These are phyloP conservation scores for Lasioglossum morio DNA, from an alignment of 2,888 invertebrate genomes.

Conservation along the genomic window DNA sequence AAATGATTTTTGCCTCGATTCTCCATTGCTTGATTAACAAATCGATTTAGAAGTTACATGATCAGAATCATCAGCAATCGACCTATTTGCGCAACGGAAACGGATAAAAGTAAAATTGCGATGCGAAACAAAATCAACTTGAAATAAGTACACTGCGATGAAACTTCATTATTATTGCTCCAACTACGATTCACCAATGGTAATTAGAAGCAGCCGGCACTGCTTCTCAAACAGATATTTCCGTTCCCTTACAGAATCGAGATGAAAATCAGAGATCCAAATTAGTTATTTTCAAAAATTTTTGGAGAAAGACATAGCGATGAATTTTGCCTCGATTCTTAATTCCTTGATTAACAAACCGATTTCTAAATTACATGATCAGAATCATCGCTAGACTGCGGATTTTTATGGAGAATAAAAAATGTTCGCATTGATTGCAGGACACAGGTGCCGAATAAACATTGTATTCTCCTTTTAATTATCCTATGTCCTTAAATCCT, in stretches of 20 bases:
- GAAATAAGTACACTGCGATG: not conserved
- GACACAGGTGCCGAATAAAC: too few species aligned
- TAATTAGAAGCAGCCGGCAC: slow-evolving; percentile 53
- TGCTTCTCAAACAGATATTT: slow-evolving; percentile 25
- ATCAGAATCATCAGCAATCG: not conserved
- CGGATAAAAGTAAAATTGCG: not conserved
- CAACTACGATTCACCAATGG: slow-evolving; percentile 13
- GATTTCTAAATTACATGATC: not conserved
- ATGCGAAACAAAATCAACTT: not conserved
- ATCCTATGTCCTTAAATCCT: too few species aligned
- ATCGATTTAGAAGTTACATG: not conserved
- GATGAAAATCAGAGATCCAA: slow-evolving; percentile 31
- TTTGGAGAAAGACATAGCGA: too few species aligned
- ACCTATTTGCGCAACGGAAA: not conserved
- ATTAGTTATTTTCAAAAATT: not conserved
- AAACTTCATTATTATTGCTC: not conserved
- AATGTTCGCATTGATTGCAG: too few species aligned
- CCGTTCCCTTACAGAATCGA: slow-evolving; percentile 10
- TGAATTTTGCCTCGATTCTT: slow-evolving; percentile 20
- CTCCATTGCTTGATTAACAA: slow-evolving; percentile 1
- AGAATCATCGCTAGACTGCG: not conserved
- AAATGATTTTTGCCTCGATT: slow-evolving; percentile 34
- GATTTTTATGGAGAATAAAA: too few species aligned
- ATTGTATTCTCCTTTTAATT: too few species aligned
- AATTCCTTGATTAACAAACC: not conserved